phyloP scores from a whole-genome alignment of 1,140 invertebrate species.

The Euglossa dilemma region DNA sequence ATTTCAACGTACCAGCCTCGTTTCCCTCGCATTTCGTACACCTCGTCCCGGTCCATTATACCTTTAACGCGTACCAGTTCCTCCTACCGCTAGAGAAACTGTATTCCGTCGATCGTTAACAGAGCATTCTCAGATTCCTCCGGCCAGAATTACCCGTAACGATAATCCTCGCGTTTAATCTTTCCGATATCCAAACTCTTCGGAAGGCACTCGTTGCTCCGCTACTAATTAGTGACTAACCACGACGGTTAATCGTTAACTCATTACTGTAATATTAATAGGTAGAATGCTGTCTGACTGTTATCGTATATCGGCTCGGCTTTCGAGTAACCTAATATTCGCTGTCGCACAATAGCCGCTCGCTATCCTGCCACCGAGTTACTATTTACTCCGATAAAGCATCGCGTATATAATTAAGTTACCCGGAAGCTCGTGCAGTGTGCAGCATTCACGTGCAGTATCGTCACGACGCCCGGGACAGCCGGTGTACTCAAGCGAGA shows the following conservation, averaged over 20 bases:
- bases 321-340: slow-evolving; percentile 43
- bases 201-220: not conserved
- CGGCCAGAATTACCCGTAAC: too few relatives aligned
- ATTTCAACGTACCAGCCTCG: not conserved
- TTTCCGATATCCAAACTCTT: too few relatives aligned
- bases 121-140: too few relatives aligned
- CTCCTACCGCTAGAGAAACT: not conserved
- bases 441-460: slow-evolving; percentile 53
- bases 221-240: not conserved
- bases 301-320: slow-evolving; percentile 27
- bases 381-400: slow-evolving; percentile 51
- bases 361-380: slow-evolving; percentile 31
- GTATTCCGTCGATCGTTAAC: too few relatives aligned
- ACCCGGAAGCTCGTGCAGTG: slow-evolving; percentile 26
- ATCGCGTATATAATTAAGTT: slow-evolving; percentile 63
- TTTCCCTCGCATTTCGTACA: not conserved
- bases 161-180: too few relatives aligned
- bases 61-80: not conserved
- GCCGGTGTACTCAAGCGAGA: slow-evolving; percentile 67
- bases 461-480: slow-evolving; percentile 61
- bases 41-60: not conserved
- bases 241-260: not conserved
- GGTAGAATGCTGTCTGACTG: slow-evolving; percentile 7
- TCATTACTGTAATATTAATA: not conserved
- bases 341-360: slow-evolving; percentile 23